phyloP scores from a whole-genome alignment of 2,888 invertebrate species.

The Drosophila kokeensis region DNA sequence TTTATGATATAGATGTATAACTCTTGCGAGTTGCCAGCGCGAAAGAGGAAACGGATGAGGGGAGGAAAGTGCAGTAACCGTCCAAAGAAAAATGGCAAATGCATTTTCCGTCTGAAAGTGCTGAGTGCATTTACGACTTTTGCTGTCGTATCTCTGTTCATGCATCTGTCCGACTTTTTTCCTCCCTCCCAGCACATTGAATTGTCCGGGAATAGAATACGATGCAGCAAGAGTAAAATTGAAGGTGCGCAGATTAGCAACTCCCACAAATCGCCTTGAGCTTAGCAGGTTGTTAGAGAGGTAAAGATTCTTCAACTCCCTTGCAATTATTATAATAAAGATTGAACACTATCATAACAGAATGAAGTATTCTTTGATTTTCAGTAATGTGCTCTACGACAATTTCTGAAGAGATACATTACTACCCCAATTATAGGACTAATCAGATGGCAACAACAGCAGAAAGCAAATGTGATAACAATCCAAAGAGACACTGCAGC shows the following conservation, averaged over 20 bases:
- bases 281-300: background rate
- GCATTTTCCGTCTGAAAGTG: constrained; percentile 76
- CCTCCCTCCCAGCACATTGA: background rate
- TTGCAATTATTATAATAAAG: background rate
- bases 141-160: constrained; percentile 28
- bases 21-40: constrained; percentile 6
- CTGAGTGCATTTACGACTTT: constrained; percentile 77
- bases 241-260: background rate
- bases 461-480: too few relatives aligned
- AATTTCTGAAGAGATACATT: background rate
- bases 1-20: constrained; percentile 42
- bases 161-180: constrained; percentile 11
- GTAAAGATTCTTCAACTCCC: background rate
- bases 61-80: constrained; percentile 12
- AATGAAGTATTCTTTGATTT: background rate
- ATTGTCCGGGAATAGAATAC: background rate
- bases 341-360: background rate
- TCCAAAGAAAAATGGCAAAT: constrained; percentile 65
- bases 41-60: background rate
- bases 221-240: background rate
- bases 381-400: background rate
- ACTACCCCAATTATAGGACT: background rate
- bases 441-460: background rate
- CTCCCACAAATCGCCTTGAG: background rate
- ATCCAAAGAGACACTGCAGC: too few relatives aligned